phyloP scores from a whole-genome alignment of 1,140 invertebrate species.

The Lysiphlebus fabarum region DNA sequence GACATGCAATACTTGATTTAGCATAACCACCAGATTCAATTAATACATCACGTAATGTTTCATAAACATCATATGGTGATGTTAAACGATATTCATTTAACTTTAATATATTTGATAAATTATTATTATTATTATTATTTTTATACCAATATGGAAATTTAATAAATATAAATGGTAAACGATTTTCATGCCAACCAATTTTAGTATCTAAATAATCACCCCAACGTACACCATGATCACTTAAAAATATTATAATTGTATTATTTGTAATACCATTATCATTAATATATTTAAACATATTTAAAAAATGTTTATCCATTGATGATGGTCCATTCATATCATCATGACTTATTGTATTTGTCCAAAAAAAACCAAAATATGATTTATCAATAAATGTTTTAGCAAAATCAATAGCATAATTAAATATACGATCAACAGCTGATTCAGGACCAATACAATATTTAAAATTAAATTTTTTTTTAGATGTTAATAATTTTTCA shows the following conservation, averaged over 20 bases:
- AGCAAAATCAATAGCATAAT: constrained; percentile 62
- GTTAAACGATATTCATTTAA: constrained; percentile 75
- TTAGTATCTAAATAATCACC: constrained; percentile 76
- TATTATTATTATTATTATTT: constrained; percentile 57
- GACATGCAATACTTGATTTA: constrained; percentile 55
- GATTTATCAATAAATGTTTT: constrained; percentile 55
- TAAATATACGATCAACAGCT: constrained; percentile 59
- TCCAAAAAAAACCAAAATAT: constrained; percentile 78
- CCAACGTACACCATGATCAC: constrained; percentile 91
- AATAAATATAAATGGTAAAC: constrained; percentile 81
- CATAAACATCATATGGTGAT: constrained; percentile 80
- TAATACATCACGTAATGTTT: constrained; percentile 61
- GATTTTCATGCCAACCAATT: constrained; percentile 84
- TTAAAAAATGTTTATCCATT: constrained; percentile 62
- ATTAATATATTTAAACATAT: constrained; percentile 61
- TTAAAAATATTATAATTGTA: constrained; percentile 75
- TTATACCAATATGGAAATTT: constrained; percentile 78
- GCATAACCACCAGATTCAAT: constrained; percentile 42
- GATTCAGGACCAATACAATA: constrained; percentile 64
- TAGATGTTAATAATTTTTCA: constrained; percentile 60
- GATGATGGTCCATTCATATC: constrained; percentile 69
- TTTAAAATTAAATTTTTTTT: constrained; percentile 58
- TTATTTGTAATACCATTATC: constrained; percentile 62
- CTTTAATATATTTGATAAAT: constrained; percentile 64
- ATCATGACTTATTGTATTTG: constrained; percentile 74